Evolutionary conservation across 2,113 vertebrate genomes (phyloP), one percentile per base, ranked within the genome.

Genomic region (Hemiprocne comata): DNA sequence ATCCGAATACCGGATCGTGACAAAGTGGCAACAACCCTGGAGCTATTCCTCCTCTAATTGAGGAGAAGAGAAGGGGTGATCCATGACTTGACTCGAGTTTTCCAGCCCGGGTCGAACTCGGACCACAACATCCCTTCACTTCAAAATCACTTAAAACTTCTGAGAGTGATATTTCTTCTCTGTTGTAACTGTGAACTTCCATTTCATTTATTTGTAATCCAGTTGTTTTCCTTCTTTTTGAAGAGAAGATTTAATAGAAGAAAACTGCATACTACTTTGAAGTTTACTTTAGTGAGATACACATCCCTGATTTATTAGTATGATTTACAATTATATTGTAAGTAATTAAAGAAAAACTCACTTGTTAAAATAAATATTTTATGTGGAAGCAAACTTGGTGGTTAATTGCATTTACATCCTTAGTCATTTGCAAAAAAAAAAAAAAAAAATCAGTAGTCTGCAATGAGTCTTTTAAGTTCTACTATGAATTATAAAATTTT

Each of bases 281-380:
- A 87, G 50, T 72, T 92, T 96, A 44, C 34, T 92, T 80, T 77
- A 75, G 61, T 76, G 74, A 81, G 67, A 60, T 55, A 38, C 17
- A 44, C 40, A 64, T 53, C n/a, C 15, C 21, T 92, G 83, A 91
- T 93, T 92, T 96, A 94, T 91, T 95, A 91, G 54, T 31, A 73
- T 16, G 83, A 88, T 90, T 85, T 91, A 62, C 82, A 90, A 62
- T 80, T 90, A 72, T 79, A 92, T 72, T 86, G 53, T 74, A 94
- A 94, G 64, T 62, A 96, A 91, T 94, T 94, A 97, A 92, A 94
- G 48, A 80, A 83, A 95, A 95, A 87, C 16, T 90, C 75, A 64
- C 85, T 93, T 91, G 78, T 95, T 90, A 95, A 88, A 96, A 88
- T 95, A 95, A 91, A 96, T 70, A 87, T 88, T 94, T 85, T 93